These are phyloP conservation scores for Drosophila asahinai DNA, from an alignment of 1,140 invertebrate genomes.

Conservation along the genomic window DNA sequence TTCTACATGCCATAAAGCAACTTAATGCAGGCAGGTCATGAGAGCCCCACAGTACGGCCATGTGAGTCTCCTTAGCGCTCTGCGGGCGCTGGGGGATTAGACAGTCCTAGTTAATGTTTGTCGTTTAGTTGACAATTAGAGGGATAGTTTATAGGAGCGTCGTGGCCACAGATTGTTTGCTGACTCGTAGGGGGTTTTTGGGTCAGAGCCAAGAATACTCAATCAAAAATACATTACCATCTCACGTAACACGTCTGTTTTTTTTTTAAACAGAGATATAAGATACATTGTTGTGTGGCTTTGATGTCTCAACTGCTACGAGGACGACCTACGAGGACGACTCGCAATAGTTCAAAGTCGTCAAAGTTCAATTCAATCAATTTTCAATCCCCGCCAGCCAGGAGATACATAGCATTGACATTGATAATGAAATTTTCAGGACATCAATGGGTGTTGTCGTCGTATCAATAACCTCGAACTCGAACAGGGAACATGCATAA, in stretches of 20 bases:
- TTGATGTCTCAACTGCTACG: conserved; percentile 59
- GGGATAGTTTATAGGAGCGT: conserved; percentile 18
- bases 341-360: conserved; percentile 69
- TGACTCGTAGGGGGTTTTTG: conserved; percentile 34
- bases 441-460: conserved; percentile 43
- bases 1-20: conserved; percentile 66
- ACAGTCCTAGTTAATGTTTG: conserved; percentile 36
- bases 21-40: conserved; percentile 55
- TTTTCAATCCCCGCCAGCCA: conserved; percentile 59
- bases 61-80: neutral
- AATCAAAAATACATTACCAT: conserved; percentile 33
- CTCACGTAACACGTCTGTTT: conserved; percentile 13
- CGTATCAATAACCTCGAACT: conserved; percentile 61
- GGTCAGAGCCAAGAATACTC: conserved; percentile 44
- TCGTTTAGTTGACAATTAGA: conserved; percentile 60
- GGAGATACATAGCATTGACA: conserved; percentile 57
- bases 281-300: conserved; percentile 53
- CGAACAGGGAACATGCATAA: conserved; percentile 54
- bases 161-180: conserved; percentile 15
- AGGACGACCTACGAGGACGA: neutral
- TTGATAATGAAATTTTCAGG: conserved; percentile 77
- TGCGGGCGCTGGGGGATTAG: conserved; percentile 11
- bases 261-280: conserved; percentile 21
- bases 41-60: conserved; percentile 20
- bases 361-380: conserved; percentile 83